Base-by-base conservation (phyloP, 1,140 invertebrate species). In the Stenopsyche tienmushanensis region DNA sequence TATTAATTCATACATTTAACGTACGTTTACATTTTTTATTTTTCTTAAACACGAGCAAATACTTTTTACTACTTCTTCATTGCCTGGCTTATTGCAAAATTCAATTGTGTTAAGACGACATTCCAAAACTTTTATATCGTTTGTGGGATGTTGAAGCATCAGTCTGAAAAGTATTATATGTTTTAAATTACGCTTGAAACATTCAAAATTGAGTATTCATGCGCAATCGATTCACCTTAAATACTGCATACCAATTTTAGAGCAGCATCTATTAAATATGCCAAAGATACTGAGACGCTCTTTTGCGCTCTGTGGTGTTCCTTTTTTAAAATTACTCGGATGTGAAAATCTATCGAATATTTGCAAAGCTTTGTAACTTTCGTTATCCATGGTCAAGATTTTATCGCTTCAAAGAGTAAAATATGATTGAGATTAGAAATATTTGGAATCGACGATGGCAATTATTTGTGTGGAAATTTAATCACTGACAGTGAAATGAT, bases 271-370 rank as follows among this genome's bases (percentile, higher is more conserved):
- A 74, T 86, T 87, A 41, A 91, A 82, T n/a, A 90, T 73, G 13
- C 85, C 84, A 78, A 82, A 92, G 2, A 93, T 73, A 73, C 89
- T 92, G 8, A 88, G 78, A 0, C 88, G 89, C 74, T 91, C 88
- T 72, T 85, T 86, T 54, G 74, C 80, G 62, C 76, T 80, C 20
- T 81, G 82, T 17, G 73, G 73, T n/a, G 78, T 75, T 8, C 85
- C 85, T 44, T 83, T 82, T 75, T 91, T 92, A 71, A 88, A 90
- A 17, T 83, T 82, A 65, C 90, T 89, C 5, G 91, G 90, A 76
- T 93, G 91, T n/a, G 84, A 78, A 42, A 85, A 82, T 20, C 83
- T 79, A 44, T 84, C 84, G 72, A 93, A 90, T 45, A 95, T 88
- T 77, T 92, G 87, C 8, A 95, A 74, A 10, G 86, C 85, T 62